Evolutionary conservation across 2,888 invertebrate species (phyloP), one percentile per base, ranked within the genome.

Genomic region (Parnassius smintheus): DNA sequence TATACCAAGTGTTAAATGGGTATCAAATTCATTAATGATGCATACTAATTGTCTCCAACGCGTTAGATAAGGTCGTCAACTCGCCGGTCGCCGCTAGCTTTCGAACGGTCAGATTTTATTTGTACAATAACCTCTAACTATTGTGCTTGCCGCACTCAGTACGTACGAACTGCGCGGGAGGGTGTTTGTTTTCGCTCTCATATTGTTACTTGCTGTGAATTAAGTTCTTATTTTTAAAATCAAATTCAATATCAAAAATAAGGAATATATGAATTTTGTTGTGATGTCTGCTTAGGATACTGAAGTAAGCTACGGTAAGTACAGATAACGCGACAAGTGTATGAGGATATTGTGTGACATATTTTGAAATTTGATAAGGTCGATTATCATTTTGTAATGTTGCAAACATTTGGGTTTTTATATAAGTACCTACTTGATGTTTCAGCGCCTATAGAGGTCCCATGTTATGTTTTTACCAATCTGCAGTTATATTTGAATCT

Each of bases 51-150:
- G 72, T 76, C 78, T 75, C 75, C 73, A 70, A 65, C 56, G 46
- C 71, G 69, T 73, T 75, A 76, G 82, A 83, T 86, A 86, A 86
- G 82, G 84, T 86, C 85, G 80, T 77, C 80, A 82, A 76, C 80
- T 77, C 74, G 80, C 75, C 74, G 73, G 79, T 77, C 74, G 80
- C 75, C 74, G 73, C 77, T 75, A 76, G 81, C 77, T 80, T 75
- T 80, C 73, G 77, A 74, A 72, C 79, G 78, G 52, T 77, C 75
- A 78, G 80, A 84, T 78, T 81, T 82, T 72, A 75, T 74, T 84
- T 88, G 88, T 88, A 73, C 87, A 81, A 85, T 88, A 88, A 88
- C 85, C 88, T 80, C 69, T 64, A 65, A 68, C 75, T 76, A 77
- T 66, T 77, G 80, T 75, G 77, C 73, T 66, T 67, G 70, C 77